Base-by-base conservation (phyloP, 2,113 vertebrate species). In the Etia nguti region DNA sequence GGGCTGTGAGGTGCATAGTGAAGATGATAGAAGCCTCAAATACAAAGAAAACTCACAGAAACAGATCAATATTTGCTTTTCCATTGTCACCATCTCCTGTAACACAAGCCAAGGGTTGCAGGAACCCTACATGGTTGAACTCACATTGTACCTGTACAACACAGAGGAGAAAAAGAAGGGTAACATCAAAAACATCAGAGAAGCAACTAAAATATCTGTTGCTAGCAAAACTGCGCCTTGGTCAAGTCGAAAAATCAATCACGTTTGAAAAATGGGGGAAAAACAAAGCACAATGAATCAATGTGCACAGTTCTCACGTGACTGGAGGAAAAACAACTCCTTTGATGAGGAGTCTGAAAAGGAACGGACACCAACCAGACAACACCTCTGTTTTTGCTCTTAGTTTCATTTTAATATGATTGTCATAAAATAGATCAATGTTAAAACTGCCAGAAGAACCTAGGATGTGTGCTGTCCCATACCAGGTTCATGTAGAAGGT, bases 111-210 rank as follows among this genome's bases (percentile, higher is more conserved):
- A 48, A 9, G 43, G 70, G 24, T 48, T 29, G 26, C 24, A 0
- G 24, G 46, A 75, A 20, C 10, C 41, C 41, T 20, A 2, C 43
- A 48, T 18, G 6, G 13, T 48, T 24, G 22, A 75, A 75, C 41
- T 73, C 2, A 73, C n/a, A 43, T 26, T 24, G 13, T 29, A 73
- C 41, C 68, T 43, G 38, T 11, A 29, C 62, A 73, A 26, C 22
- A 46, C 41, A 73, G 43, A 70, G 65, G 13, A 43, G 5, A 70
- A 70, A n/a, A 70, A 43, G 38, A 16, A 26, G 65, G 38, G 8
- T 24, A 15, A 70, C n/a, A 24, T 70, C 65, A 22, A 70, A 70
- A 41, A 16, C 65, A 70, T 70, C 65, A 70, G 38, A 26, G 65
- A 26, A 70, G 38, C 38, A 43, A 43, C 65, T 73, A 24, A 26